phyloP scores from a whole-genome alignment of 1,140 invertebrate species.

The Drosophila hydei region DNA sequence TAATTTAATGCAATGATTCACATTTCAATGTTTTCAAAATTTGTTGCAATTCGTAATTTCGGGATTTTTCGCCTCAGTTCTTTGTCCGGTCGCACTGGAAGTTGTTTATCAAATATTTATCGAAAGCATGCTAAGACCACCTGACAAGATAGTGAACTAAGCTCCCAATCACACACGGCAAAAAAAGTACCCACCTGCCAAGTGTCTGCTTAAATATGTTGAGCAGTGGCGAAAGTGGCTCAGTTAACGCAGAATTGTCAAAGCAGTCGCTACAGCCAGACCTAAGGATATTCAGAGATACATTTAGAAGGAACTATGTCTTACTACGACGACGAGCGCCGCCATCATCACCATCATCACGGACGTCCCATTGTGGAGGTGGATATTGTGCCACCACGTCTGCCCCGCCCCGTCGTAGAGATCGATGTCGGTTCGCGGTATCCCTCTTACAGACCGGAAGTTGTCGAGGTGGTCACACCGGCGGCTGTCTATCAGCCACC shows the following conservation, averaged over 20 bases:
- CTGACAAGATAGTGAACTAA: constrained; percentile 72
- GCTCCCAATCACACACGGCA: constrained; percentile 29
- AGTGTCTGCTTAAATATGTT: constrained; percentile 66
- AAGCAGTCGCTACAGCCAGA: constrained; percentile 31
- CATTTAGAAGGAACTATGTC: constrained; percentile 32
- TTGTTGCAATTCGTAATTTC: constrained; percentile 15
- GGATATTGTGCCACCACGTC: constrained; percentile 63
- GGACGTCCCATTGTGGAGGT: constrained; percentile 71
- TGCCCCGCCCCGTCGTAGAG: constrained; percentile 66
- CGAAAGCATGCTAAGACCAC: constrained; percentile 56
- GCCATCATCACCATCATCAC: constrained; percentile 55
- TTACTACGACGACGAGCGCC: constrained; percentile 71
- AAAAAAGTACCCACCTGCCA: constrained; percentile 48
- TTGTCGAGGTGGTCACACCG: constrained; percentile 62
- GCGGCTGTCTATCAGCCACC: constrained; percentile 69
- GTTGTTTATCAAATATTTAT: constrained; percentile 69
- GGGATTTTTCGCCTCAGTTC: neutral
- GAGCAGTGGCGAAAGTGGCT: constrained; percentile 21
- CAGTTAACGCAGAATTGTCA: constrained; percentile 41
- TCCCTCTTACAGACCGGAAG: constrained; percentile 40
- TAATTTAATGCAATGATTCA: no score
- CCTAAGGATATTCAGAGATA: constrained; percentile 1
- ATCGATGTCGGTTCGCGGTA: constrained; percentile 62
- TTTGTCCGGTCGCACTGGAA: constrained; percentile 30
- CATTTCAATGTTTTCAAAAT: neutral